phyloP scores from a whole-genome alignment of 2,888 invertebrate genomes.

The Acronicta aceris region DNA sequence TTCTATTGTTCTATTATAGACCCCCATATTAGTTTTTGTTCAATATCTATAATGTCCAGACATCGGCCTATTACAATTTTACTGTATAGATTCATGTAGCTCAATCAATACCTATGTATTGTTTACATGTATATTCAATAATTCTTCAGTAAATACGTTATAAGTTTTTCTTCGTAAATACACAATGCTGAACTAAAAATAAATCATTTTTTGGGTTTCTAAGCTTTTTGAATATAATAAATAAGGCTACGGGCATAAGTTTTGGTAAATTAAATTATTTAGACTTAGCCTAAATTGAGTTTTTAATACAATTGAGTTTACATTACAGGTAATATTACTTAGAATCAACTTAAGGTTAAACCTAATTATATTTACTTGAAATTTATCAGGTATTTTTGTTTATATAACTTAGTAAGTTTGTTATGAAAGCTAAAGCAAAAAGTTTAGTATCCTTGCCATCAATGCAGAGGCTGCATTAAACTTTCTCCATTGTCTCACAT shows the following conservation, averaged over 20 bases:
- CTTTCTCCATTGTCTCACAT: conserved; percentile 74
- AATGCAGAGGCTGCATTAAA: conserved; percentile 62
- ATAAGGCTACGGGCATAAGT: too few relatives aligned
- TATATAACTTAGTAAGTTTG: not conserved
- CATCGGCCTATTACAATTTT: too few relatives aligned
- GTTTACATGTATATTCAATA: too few relatives aligned
- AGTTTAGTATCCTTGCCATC: conserved; percentile 53
- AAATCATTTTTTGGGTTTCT: conserved; percentile 2
- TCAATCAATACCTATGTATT: too few relatives aligned
- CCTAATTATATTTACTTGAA: not conserved
- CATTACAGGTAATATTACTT: not conserved
- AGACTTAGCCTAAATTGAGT: too few relatives aligned
- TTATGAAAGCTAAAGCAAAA: conserved; percentile 15
- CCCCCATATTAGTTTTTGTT: too few relatives aligned
- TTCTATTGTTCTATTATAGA: too few relatives aligned
- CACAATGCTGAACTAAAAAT: conserved; percentile 1
- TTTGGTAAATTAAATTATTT: not conserved
- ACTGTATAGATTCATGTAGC: too few relatives aligned
- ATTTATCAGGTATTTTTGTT: not conserved
- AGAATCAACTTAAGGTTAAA: not conserved
- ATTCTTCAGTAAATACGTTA: conserved; percentile 1
- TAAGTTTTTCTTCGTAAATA: conserved; percentile 12
- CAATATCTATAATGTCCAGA: too few relatives aligned
- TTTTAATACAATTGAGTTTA: not conserved
- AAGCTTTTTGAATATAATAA: not conserved